These are phyloP conservation scores for Emydoidea blandingii DNA, from an alignment of 2,797 vertebrate species.

Conservation along the genomic window DNA sequence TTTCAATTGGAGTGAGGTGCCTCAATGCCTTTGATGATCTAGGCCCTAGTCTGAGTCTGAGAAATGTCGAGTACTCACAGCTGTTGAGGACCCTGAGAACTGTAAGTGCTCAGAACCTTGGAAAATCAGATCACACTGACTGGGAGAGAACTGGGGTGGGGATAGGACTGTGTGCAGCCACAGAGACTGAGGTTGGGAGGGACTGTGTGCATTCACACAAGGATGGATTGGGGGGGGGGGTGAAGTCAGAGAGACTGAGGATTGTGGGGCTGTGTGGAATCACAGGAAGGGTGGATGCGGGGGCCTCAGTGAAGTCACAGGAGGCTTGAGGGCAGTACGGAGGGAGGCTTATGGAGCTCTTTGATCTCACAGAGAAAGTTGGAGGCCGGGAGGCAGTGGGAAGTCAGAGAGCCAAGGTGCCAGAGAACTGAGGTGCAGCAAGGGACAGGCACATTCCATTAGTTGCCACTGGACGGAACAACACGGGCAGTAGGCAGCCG, in stretches of 20 bases:
- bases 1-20: neutral
- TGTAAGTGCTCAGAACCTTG: neutral
- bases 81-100: accelerated
- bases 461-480: neutral
- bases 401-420: neutral
- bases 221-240: neutral
- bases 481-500: too few species aligned
- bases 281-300: neutral
- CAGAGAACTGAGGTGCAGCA: neutral
- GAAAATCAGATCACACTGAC: neutral
- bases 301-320: neutral
- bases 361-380: neutral
- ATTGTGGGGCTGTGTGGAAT: neutral
- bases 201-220: neutral
- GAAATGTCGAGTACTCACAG: neutral
- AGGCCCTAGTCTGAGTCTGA: neutral
- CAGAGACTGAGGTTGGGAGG: neutral
- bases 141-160: neutral
- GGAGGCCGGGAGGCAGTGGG: neutral
- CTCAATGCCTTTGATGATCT: neutral
- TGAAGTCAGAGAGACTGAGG: neutral
- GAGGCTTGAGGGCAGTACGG: accelerated
- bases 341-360: accelerated
- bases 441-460: neutral
- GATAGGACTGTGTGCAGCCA: neutral